Evolutionary conservation across 2,113 vertebrate species (phyloP).

Genomic region (Nettapus auritus): DNA sequence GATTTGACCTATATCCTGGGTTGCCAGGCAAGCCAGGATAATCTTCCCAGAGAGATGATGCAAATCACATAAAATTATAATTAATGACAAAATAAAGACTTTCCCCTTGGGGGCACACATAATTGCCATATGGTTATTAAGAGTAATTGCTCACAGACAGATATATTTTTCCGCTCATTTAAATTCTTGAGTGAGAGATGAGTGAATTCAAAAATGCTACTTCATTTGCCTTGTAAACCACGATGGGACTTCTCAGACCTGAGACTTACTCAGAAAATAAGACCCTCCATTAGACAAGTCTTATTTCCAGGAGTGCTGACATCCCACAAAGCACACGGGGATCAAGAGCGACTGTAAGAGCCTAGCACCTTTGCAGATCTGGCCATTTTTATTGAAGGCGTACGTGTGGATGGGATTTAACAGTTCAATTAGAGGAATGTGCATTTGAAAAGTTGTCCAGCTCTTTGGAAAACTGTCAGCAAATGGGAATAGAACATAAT

Average conservation of each 20-base stretch:
- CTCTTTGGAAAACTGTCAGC: not conserved
- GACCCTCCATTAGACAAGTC: not conserved
- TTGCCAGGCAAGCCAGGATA: constrained; percentile 40
- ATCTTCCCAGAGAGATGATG: constrained; percentile 35
- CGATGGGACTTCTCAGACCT: not conserved
- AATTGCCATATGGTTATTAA: constrained; percentile 63
- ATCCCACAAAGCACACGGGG: not conserved
- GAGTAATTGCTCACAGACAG: constrained; percentile 44
- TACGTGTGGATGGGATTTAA: not conserved
- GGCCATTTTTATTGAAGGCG: not conserved
- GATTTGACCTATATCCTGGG: constrained; percentile 50
- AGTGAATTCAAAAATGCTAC: not conserved
- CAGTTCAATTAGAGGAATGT: not conserved
- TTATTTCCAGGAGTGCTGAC: not conserved
- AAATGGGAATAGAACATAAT: not conserved
- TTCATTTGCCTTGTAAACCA: not conserved
- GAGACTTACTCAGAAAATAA: not conserved
- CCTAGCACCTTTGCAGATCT: not conserved
- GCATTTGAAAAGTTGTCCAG: not conserved
- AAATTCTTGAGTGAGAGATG: constrained; percentile 42
- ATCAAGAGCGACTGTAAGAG: not conserved
- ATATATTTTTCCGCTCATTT: not conserved
- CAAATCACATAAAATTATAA: constrained; percentile 62
- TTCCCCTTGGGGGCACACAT: constrained; percentile 27
- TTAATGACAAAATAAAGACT: constrained; percentile 63